These are phyloP conservation scores for Choloepus didactylus DNA, from an alignment of 2,797 vertebrate species.

Conservation along the genomic window DNA sequence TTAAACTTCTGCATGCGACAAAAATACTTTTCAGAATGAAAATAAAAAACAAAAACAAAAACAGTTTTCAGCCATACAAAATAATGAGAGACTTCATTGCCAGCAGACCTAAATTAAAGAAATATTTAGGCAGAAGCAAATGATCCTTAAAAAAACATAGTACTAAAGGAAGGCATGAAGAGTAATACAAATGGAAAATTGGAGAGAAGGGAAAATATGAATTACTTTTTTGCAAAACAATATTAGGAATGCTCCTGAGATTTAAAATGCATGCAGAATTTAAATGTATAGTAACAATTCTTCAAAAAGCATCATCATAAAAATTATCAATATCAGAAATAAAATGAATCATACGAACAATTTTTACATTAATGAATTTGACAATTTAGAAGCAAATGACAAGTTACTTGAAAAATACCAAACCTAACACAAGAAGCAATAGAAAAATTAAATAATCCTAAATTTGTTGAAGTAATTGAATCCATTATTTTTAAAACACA, in stretches of 20 bases:
- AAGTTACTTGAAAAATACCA: background rate
- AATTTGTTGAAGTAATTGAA: conserved; percentile 12
- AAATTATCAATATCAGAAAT: background rate
- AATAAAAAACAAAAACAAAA: background rate
- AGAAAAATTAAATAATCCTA: background rate
- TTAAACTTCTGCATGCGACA: background rate
- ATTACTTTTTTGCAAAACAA: background rate
- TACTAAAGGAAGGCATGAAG: background rate
- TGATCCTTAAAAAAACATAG: background rate
- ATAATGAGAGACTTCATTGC: background rate
- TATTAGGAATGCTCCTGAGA: background rate
- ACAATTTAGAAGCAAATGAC: background rate
- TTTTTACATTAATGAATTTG: background rate
- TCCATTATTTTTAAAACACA: background rate
- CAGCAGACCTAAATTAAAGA: background rate
- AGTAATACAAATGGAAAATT: background rate
- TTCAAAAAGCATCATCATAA: background rate
- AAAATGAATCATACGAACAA: background rate
- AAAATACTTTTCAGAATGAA: background rate
- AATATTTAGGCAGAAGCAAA: background rate
- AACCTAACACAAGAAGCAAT: background rate
- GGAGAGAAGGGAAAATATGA: background rate
- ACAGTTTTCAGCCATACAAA: background rate
- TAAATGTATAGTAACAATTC: background rate
- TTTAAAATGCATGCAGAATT: background rate